Base-by-base conservation (phyloP, 2,797 vertebrate species). In the Psittacula echo region DNA sequence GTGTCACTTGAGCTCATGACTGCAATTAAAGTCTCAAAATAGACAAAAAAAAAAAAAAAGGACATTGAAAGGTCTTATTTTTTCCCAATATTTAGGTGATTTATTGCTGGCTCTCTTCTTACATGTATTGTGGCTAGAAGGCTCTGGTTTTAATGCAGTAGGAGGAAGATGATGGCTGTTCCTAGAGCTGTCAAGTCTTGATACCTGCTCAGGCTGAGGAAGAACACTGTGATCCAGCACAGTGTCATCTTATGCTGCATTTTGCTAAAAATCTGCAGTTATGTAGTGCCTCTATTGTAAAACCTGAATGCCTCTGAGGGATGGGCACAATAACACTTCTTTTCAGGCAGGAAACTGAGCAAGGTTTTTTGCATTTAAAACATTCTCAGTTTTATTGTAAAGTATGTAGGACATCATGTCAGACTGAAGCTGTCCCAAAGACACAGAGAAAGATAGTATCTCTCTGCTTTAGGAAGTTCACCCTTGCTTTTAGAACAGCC, bases 391-490 rank as follows among this genome's bases (percentile, higher is more conserved):
- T 0, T 19, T 19, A 53, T 32, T 5, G 8, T 62, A 5, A 78
- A 29, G 26, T 29, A 74, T 47, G 41, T 7, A 76, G 83, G 65
- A 67, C 37, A 27, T 47, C 0, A 3, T 42, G 47, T 85, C 41
- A 47, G 65, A 1, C 0, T 64, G 26, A 66, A 74, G 39, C 62
- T 87, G 21, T 93, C 53, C 41, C 20, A 27, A 44, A 77, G 53
- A 15, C 22, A 9, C 1, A 0, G 10, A 37, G 34, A 37, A 9
- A 41, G 30, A 30, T 81, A 17, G 2, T 24, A 15, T 12, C 30
- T 91, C 8, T 7, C 6, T 71, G 15, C 30, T 87, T 34, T 58
- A 42, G 72, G 32, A 77, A 48, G 3, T 37, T 67, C 16, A 19
- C 10, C 16, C n/a, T 27, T 91, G 50, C 60, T 51, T 73, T 85